Conservation (phyloP, 2,113 vertebrate species). For the Caranx ignobilis region DNA sequence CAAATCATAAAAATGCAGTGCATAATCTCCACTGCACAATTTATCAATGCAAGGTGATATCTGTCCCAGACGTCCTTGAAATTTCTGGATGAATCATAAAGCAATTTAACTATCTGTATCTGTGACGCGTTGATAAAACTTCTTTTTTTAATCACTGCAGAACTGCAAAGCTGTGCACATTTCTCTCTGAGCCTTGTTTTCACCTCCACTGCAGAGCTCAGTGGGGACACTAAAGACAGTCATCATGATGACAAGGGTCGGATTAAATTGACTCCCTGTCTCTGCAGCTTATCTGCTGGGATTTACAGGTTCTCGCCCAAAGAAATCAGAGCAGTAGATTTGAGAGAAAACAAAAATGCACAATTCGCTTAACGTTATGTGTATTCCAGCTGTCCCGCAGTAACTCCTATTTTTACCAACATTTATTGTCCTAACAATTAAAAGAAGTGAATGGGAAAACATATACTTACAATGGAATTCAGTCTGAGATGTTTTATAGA, state of each 20-base stretch:
- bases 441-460: neutral
- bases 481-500: neutral
- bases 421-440: neutral
- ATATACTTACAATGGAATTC: neutral
- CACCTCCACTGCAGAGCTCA: slow-evolving; percentile 32
- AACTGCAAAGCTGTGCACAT: slow-evolving; percentile 46
- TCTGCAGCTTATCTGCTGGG: slow-evolving; percentile 53
- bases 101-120: slow-evolving; percentile 18
- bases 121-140: slow-evolving; percentile 22
- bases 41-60: slow-evolving; percentile 10
- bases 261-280: slow-evolving; percentile 62
- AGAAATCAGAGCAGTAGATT: slow-evolving; percentile 35
- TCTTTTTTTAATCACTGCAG: slow-evolving; percentile 36
- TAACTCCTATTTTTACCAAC: neutral
- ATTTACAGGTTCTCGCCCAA: slow-evolving; percentile 47
- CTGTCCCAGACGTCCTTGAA: slow-evolving; percentile 6
- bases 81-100: slow-evolving; percentile 25
- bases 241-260: slow-evolving; percentile 42
- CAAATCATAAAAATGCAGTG: neutral
- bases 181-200: slow-evolving; percentile 45
- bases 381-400: neutral
- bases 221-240: slow-evolving; percentile 28
- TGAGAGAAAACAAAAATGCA: slow-evolving; percentile 3
- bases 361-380: neutral
- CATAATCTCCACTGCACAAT: neutral